These are phyloP conservation scores for Atherix ibis DNA, from an alignment of 2,888 invertebrate genomes.

Conservation along the genomic window DNA sequence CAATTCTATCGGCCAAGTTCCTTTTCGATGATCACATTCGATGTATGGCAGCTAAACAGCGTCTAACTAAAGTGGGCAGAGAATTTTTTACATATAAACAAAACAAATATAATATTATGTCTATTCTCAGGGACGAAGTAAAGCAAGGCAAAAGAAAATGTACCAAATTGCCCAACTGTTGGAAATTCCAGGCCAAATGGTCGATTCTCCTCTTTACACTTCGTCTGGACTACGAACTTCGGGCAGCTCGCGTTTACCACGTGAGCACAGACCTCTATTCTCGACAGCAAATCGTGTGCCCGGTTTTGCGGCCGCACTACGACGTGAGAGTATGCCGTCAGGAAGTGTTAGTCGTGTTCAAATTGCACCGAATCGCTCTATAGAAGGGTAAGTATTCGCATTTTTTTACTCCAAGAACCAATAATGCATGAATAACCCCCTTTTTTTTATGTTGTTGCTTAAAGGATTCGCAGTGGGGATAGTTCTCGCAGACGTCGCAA, in stretches of 20 bases:
- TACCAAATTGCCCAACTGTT: constrained; percentile 83
- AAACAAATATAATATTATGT: not conserved
- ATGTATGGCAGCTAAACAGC: constrained; percentile 97
- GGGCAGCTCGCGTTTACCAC: constrained; percentile 20
- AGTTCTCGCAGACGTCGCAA: constrained; percentile 32
- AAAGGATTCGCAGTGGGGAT: constrained; percentile 14
- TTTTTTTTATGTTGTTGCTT: not conserved
- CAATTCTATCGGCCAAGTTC: constrained; percentile 79
- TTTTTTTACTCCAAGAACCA: not conserved
- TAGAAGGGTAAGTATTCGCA: constrained; percentile 22
- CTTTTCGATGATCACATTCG: constrained; percentile 97
- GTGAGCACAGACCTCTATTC: constrained; percentile 39
- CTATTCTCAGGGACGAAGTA: constrained; percentile 56
- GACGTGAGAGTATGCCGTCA: constrained; percentile 28
- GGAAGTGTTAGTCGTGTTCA: constrained; percentile 28
- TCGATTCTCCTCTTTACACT: constrained; percentile 26
- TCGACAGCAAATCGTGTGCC: constrained; percentile 35
- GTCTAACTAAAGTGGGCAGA: constrained; percentile 52
- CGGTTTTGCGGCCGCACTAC: constrained; percentile 41
- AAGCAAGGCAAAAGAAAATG: constrained; percentile 93
- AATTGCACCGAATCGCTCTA: constrained; percentile 26
- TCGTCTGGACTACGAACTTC: constrained; percentile 28
- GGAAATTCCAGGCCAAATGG: constrained; percentile 48
- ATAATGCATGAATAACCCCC: too few species aligned
- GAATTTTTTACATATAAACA: not conserved